phyloP scores from a whole-genome alignment of 1,140 invertebrate species.

The Musca domestica region DNA sequence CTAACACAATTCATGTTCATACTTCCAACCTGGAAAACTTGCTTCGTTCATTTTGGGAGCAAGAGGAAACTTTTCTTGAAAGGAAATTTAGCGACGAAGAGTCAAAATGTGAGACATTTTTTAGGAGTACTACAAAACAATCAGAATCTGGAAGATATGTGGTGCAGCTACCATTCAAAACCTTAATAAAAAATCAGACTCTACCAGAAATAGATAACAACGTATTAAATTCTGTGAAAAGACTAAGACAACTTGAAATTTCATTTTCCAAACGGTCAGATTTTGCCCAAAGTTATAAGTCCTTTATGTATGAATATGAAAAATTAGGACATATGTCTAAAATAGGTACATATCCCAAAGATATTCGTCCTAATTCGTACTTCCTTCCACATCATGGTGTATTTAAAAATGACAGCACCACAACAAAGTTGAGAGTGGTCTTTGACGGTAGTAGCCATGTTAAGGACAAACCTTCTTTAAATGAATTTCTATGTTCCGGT shows the following conservation, averaged over 20 bases:
- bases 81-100: background rate
- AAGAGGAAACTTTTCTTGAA: background rate
- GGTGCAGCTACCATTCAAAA: background rate
- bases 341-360: background rate
- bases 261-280: background rate
- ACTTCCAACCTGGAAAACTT: background rate
- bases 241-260: background rate
- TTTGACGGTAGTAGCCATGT: no score
- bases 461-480: background rate
- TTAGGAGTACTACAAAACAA: background rate
- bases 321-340: background rate
- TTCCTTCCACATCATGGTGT: background rate
- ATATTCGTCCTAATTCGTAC: background rate
- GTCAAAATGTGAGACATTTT: background rate
- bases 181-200: background rate
- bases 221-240: background rate
- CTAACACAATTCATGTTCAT: background rate
- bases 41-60: background rate
- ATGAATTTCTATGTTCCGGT: slow-evolving; percentile 26
- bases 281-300: slow-evolving; percentile 2
- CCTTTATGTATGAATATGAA: background rate
- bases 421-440: no score
- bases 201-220: background rate
- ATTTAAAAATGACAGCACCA: background rate
- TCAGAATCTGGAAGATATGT: background rate